Conservation (phyloP, 2,797 vertebrate species). For the Eutrigla gurnardus region DNA sequence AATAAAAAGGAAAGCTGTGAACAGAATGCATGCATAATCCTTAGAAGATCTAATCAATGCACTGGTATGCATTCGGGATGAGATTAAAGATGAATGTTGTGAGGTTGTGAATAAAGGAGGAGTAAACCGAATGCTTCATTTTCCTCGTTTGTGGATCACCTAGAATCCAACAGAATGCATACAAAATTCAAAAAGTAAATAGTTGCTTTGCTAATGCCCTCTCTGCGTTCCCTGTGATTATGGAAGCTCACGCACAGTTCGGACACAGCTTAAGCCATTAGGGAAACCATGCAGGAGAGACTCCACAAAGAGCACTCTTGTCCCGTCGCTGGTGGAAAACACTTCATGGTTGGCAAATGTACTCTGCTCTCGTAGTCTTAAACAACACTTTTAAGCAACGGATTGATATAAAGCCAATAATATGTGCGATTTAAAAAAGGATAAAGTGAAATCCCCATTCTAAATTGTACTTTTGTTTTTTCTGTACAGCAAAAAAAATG, state of each 20-base stretch:
- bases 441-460: background rate
- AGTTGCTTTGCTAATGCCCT: background rate
- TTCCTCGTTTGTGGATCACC: conserved; percentile 2
- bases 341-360: background rate
- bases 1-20: background rate
- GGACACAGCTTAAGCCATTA: conserved; percentile 46
- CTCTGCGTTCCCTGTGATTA: conserved; percentile 16
- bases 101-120: background rate
- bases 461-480: conserved; percentile 5
- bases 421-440: background rate
- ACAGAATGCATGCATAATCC: background rate
- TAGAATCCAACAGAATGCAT: conserved; percentile 16
- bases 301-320: conserved; percentile 40
- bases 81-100: background rate
- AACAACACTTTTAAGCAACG: background rate
- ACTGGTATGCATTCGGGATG: background rate
- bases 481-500: conserved; percentile 57
- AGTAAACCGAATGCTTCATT: background rate
- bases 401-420: background rate
- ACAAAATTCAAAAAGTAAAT: conserved; percentile 18
- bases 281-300: conserved; percentile 59
- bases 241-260: conserved; percentile 23
- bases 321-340: conserved; percentile 24
- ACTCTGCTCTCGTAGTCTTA: background rate
- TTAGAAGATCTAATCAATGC: conserved; percentile 1